phyloP scores from a whole-genome alignment of 2,797 vertebrate species.

The Hephaestus fuliginosus region DNA sequence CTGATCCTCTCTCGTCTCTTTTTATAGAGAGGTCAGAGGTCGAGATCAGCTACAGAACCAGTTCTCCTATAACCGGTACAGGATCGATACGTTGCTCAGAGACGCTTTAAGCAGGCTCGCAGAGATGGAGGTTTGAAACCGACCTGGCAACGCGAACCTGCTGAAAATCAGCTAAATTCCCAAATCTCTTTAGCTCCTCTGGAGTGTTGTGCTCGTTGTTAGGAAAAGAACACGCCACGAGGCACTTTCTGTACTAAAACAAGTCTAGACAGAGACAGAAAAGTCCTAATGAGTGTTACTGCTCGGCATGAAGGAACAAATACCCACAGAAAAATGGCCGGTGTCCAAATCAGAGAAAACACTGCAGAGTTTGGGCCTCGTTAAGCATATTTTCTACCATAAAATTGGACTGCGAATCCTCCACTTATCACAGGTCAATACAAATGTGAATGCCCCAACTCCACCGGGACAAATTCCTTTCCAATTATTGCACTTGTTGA shows the following conservation, averaged over 20 bases:
- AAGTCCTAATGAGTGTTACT: slow-evolving; percentile 6
- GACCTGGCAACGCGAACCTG: neutral
- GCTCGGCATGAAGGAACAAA: slow-evolving; percentile 49
- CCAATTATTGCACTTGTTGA: slow-evolving; percentile 35
- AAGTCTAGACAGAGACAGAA: slow-evolving; percentile 52
- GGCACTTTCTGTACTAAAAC: slow-evolving; percentile 32
- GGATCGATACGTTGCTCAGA: neutral
- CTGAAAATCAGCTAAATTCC: slow-evolving; percentile 13
- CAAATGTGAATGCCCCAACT: neutral
- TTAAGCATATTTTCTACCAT: slow-evolving; percentile 8
- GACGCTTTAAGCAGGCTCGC: neutral
- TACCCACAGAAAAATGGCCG: neutral
- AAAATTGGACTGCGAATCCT: neutral
- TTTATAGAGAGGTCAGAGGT: neutral
- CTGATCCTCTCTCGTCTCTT: neutral
- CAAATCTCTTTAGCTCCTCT: slow-evolving; percentile 14
- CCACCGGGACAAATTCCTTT: slow-evolving; percentile 41
- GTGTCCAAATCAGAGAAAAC: slow-evolving; percentile 7
- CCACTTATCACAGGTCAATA: neutral
- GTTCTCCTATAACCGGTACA: neutral
- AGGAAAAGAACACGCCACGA: neutral
- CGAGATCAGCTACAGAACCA: slow-evolving; percentile 10
- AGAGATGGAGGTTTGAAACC: neutral
- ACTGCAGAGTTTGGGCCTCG: neutral
- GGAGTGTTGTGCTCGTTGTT: neutral